A percentile compares a stretch with the other conserved stretches of the same genome.
Evolutionary conservation across 2,113 vertebrate species (phyloP).

Genomic region (Corydoras maculifer): DNA sequence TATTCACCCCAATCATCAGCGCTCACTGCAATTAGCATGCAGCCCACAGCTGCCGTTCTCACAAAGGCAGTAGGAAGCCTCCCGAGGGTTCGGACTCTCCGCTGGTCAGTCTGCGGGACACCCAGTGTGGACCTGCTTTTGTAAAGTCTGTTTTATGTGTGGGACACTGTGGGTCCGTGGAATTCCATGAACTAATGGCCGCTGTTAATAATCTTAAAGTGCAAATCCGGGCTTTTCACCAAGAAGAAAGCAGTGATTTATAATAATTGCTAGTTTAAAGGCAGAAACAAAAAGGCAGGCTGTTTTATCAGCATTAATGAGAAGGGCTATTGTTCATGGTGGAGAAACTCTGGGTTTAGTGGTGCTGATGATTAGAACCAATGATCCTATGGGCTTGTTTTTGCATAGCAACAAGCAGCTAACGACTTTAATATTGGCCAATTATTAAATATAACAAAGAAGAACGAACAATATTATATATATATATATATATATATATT

Average conservation of each 20-base stretch:
- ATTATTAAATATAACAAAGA: too few relatives aligned
- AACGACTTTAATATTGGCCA: background rate
- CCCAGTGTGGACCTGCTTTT: background rate
- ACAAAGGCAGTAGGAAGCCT: slow-evolving; percentile 16
- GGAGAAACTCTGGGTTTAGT: background rate
- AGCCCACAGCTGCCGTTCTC: slow-evolving; percentile 9
- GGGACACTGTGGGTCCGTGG: too few relatives aligned
- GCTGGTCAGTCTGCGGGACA: slow-evolving; percentile 1
- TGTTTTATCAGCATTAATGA: background rate
- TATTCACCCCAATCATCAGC: slow-evolving; percentile 32
- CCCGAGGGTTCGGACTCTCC: slow-evolving; percentile 21
- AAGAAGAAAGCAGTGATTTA: background rate
- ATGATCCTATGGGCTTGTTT: background rate
- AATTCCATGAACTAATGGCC: background rate
- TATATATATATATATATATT: too few relatives aligned
- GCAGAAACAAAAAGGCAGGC: background rate
- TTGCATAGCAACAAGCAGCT: background rate
- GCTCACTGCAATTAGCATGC: slow-evolving; percentile 31
- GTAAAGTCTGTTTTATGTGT: too few relatives aligned
- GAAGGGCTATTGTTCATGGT: background rate
- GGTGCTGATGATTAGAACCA: background rate
- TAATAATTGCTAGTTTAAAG: background rate
- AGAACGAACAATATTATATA: too few relatives aligned
- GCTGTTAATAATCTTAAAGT: background rate
- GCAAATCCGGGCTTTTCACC: background rate